Conservation (phyloP, 2,888 invertebrate genomes). For the Aplocera efformata region DNA sequence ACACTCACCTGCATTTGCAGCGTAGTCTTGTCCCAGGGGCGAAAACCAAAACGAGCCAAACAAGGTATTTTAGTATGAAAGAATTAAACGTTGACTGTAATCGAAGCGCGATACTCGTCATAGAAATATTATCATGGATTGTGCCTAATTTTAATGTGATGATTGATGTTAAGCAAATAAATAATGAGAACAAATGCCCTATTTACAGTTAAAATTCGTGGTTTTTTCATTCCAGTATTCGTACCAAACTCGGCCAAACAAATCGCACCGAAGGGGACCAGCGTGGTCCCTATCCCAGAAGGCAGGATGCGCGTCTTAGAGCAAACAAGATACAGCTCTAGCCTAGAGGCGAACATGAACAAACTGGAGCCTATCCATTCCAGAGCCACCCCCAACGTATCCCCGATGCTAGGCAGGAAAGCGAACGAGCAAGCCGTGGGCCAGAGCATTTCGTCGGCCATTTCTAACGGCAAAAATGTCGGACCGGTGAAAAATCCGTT, state of each 20-base stretch:
- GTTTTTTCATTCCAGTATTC: constrained; percentile 53
- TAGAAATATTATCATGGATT: too few species aligned
- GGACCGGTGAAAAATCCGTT: constrained; percentile 57
- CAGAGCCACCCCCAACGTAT: constrained; percentile 28
- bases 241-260: constrained; percentile 53
- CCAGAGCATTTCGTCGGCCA: constrained; percentile 47
- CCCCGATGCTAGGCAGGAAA: constrained; percentile 37
- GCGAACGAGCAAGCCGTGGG: constrained; percentile 34
- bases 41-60: too few species aligned
- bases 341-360: constrained; percentile 81
- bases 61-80: too few species aligned
- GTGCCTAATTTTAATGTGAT: too few species aligned
- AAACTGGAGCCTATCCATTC: constrained; percentile 49
- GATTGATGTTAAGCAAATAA: neutral
- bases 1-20: too few species aligned
- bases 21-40: too few species aligned
- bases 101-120: too few species aligned
- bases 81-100: too few species aligned
- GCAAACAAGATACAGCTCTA: constrained; percentile 78
- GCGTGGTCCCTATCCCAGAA: constrained; percentile 76
- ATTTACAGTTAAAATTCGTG: too few species aligned
- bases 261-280: constrained; percentile 54
- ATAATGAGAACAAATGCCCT: too few species aligned
- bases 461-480: constrained; percentile 26
- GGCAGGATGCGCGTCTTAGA: constrained; percentile 80